A percentile compares a stretch with the other conserved stretches of the same genome.
These are phyloP conservation scores for Stegodyphus dumicola DNA, from an alignment of 1,140 invertebrate genomes.

Conservation along the genomic window DNA sequence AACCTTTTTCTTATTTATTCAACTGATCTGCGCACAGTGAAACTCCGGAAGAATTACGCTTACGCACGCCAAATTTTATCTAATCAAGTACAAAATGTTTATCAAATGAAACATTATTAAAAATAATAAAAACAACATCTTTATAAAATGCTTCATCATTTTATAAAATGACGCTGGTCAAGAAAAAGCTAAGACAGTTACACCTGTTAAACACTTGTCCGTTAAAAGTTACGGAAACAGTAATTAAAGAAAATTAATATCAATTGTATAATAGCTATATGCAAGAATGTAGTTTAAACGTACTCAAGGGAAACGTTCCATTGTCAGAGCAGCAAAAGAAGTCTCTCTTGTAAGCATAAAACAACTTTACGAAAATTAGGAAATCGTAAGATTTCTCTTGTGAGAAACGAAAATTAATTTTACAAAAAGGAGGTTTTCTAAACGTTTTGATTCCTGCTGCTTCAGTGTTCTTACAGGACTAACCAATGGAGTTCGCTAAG, in stretches of 20 bases:
- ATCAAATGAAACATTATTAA: not conserved
- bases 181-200: not conserved
- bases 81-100: not conserved
- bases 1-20: constrained; percentile 24
- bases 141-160: not conserved
- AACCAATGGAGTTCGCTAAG: not conserved
- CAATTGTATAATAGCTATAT: not conserved
- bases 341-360: not conserved
- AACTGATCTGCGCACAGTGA: constrained; percentile 25
- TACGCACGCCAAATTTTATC: constrained; percentile 10
- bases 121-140: not conserved
- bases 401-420: constrained; percentile 1
- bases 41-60: constrained; percentile 13
- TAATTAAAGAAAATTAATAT: not conserved
- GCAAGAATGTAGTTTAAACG: not conserved
- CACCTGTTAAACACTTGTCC: not conserved
- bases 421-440: constrained; percentile 8
- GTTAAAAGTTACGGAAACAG: not conserved
- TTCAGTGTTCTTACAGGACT: not conserved
- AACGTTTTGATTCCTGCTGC: constrained; percentile 9
- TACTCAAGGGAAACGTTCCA: not conserved
- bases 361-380: not conserved
- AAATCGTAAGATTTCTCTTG: too few species aligned
- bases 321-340: not conserved
- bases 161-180: not conserved